Evolutionary conservation across 1,140 invertebrate genomes (phyloP), one percentile per base, ranked within the genome.

Genomic region (Telenomus remus): DNA sequence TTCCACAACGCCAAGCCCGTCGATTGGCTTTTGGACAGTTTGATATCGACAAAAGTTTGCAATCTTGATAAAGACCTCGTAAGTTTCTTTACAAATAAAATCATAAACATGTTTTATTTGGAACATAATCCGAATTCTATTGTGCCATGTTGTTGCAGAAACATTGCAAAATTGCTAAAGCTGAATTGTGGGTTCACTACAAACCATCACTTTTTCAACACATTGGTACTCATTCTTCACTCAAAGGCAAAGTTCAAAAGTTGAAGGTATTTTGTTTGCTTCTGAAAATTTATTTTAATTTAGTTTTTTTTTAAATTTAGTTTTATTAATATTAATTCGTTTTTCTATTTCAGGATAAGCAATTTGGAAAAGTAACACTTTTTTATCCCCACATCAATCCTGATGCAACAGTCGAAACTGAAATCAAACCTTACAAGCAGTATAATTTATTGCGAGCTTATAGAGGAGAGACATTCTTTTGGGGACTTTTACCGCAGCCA

Each of bases 241-340:
- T 99, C 0, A 96, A 95, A 86, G 97, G 97, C 66, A 99, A 99
- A 91, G 94, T 98, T 49, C 97, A 99, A 83, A 98, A 97, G 88
- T 88, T 99, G 0, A 97, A 98, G 91, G 96, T 96, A 44, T 44
- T 44, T 44, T 2, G 12, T 44, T 44, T 44, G 3, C 9, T 11
- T 39, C 9, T 2, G 9, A 39, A 11, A 39, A n/a, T n/a, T n/a
- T 27, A 27, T 3, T 27, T 39, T 39, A 39, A 3, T 1, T 39
- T 39, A 3, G 37, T 11, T 39, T 11, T 39, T 39, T 39, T n/a
- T 11, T 35, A 35, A 35, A 35, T 11, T 39, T 39, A 39, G 9
- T n/a, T n/a, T n/a, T n/a, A n/a, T n/a, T n/a, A 9, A 9, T 2
- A 39, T 9, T 39, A 39, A 39, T 11, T n/a, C 1, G 9, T 11